Percentiles rank a stretch among this genome's conserved stretches.
Conservation (phyloP, 1,140 invertebrate species). For the Anthonomus grandis region DNA sequence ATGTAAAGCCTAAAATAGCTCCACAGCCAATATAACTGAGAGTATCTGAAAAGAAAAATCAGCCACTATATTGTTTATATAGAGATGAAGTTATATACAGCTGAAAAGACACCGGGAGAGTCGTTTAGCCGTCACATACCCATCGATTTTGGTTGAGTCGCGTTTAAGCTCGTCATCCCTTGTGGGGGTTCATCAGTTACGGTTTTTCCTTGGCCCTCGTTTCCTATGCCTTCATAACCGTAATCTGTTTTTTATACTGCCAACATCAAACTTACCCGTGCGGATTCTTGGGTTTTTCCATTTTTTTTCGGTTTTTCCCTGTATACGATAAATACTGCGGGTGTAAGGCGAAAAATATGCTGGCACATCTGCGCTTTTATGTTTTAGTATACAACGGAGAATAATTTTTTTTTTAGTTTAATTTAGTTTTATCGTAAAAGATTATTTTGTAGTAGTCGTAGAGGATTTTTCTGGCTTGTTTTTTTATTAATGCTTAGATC, state of each 20-base stretch:
- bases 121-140: conserved; percentile 11
- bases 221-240: conserved; percentile 36
- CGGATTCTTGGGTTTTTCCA: conserved; percentile 7
- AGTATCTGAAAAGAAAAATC: too few species aligned
- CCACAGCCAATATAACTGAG: too few species aligned
- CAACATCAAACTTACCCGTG: conserved; percentile 30
- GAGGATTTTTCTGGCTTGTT: too few species aligned
- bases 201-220: conserved; percentile 35
- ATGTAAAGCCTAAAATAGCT: too few species aligned
- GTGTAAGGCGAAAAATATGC: conserved; percentile 17
- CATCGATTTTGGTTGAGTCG: conserved; percentile 31
- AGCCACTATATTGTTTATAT: too few species aligned
- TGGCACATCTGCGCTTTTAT: conserved; percentile 19
- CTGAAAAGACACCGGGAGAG: too few species aligned
- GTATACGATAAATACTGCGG: conserved; percentile 18
- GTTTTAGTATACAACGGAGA: too few species aligned
- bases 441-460: too few species aligned
- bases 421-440: too few species aligned
- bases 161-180: conserved; percentile 33
- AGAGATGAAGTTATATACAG: too few species aligned
- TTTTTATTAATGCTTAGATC: too few species aligned
- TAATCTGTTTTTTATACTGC: conserved; percentile 36
- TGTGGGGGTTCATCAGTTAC: conserved; percentile 35
- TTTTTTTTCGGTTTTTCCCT: background rate
- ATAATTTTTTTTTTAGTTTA: too few species aligned